Percentiles rank a stretch among this genome's conserved stretches.
Evolutionary conservation across 2,113 vertebrate species (phyloP).

Genomic region (Excalfactoria chinensis): DNA sequence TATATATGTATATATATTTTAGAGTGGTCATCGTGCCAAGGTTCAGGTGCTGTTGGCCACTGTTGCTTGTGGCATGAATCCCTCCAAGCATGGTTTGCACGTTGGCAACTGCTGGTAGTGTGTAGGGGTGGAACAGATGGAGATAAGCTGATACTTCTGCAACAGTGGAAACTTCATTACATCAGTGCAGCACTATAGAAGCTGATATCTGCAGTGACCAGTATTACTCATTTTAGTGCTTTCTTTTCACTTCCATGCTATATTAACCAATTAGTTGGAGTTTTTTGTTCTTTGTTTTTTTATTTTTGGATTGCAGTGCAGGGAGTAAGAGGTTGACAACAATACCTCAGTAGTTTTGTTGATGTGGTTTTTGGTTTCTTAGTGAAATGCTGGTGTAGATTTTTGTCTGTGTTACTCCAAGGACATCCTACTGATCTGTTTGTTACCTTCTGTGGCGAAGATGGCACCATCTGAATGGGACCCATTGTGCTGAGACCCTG

Average conservation of each 20-base stretch:
- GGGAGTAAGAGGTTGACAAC: not conserved
- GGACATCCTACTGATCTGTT: not conserved
- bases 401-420: not conserved
- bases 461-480: not conserved
- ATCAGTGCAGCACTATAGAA: not conserved
- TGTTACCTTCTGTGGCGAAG: not conserved
- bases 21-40: accelerated
- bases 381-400: not conserved
- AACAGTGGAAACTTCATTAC: constrained; percentile 25
- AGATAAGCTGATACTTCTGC: not conserved
- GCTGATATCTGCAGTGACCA: not conserved
- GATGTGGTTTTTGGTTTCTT: not conserved
- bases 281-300: not conserved
- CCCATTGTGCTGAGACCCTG: not conserved
- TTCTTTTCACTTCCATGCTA: not conserved
- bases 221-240: not conserved
- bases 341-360: not conserved
- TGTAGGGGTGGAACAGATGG: not conserved
- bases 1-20: not conserved
- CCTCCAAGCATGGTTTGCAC: not conserved
- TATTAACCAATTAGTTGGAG: not conserved
- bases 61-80: not conserved
- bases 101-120: not conserved
- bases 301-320: not conserved
- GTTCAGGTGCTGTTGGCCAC: not conserved